Evolutionary conservation across 2,113 vertebrate species (phyloP).

Genomic region (Panthera leo): DNA sequence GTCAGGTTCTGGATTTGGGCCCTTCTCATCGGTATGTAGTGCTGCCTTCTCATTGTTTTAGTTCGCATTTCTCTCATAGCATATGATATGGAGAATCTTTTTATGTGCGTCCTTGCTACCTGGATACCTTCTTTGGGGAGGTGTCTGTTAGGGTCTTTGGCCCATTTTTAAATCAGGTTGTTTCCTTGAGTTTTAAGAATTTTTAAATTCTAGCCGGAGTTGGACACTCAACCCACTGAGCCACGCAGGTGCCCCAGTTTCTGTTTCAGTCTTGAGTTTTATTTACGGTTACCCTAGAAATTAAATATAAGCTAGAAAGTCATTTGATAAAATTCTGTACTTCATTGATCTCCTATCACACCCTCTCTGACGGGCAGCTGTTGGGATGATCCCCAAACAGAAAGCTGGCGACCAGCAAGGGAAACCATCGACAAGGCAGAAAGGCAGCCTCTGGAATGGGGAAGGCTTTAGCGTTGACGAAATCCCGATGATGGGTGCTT

Average conservation of each 20-base stretch:
- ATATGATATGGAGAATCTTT: not conserved
- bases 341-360: not conserved
- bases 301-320: slow-evolving; percentile 16
- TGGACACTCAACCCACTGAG: too few species aligned
- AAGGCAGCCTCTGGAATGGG: not conserved
- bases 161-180: not conserved
- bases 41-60: not conserved
- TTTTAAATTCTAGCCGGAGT: too few species aligned
- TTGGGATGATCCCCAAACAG: not conserved
- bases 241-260: not conserved
- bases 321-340: not conserved
- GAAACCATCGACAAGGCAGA: not conserved
- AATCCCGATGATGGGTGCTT: not conserved
- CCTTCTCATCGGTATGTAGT: too few species aligned
- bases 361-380: not conserved
- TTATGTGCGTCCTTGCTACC: too few species aligned
- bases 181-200: too few species aligned
- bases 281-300: slow-evolving; percentile 30
- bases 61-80: not conserved
- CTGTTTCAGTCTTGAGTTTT: slow-evolving; percentile 44
- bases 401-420: not conserved
- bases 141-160: not conserved
- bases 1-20: not conserved
- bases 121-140: not conserved
- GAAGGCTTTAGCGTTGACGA: not conserved